A percentile compares a stretch with the other conserved stretches of the same genome.
Conservation (phyloP, 2,113 vertebrate species). For the Seriola dumerili region DNA sequence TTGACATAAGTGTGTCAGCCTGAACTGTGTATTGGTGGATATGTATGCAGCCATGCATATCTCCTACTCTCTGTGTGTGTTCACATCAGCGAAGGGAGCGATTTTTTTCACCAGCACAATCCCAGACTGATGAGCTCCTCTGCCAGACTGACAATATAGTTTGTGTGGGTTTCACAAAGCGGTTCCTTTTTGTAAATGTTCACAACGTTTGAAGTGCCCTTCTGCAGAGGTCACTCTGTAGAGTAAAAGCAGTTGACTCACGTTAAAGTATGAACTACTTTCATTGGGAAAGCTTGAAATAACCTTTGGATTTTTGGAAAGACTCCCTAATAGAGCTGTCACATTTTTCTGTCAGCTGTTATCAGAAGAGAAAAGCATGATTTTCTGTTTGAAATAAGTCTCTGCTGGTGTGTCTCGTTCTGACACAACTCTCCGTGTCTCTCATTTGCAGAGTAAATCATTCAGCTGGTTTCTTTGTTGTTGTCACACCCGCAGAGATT, state of each 20-base stretch:
- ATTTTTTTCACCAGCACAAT: background rate
- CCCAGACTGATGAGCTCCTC: background rate
- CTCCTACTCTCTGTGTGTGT: background rate
- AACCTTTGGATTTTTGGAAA: conserved; percentile 7
- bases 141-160: too few species aligned
- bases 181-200: background rate
- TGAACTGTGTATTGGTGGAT: background rate
- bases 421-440: conserved; percentile 13
- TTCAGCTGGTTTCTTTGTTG: background rate
- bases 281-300: background rate
- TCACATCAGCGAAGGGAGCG: background rate
- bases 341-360: conserved; percentile 22
- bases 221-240: background rate
- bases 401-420: background rate
- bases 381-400: conserved; percentile 15
- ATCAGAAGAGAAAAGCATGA: conserved; percentile 3
- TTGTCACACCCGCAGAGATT: background rate
- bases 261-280: background rate
- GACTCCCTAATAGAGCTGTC: background rate
- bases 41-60: background rate
- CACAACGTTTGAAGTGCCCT: too few species aligned
- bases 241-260: background rate
- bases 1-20: too few species aligned
- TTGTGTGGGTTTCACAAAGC: too few species aligned
- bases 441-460: conserved; percentile 11